A percentile compares a stretch with the other conserved stretches of the same genome.
These are phyloP conservation scores for Gastrophysa polygoni DNA, from an alignment of 2,888 invertebrate genomes.

Conservation along the genomic window DNA sequence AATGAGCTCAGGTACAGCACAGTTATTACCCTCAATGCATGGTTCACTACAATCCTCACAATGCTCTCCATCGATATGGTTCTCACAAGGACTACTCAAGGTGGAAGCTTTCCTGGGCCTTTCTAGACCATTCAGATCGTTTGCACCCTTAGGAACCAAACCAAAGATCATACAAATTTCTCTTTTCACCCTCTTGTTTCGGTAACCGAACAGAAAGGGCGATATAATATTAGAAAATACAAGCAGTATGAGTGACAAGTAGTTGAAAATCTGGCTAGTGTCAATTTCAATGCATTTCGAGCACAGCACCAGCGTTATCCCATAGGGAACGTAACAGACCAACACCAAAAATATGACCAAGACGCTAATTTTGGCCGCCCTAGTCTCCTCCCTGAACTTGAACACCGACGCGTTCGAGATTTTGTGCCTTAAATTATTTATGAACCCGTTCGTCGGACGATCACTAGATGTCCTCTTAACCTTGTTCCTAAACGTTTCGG, in stretches of 20 bases:
- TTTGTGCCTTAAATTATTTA: conserved; percentile 76
- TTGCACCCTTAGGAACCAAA: conserved; percentile 27
- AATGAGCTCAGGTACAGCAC: conserved; percentile 50
- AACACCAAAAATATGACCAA: conserved; percentile 73
- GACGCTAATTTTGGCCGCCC: conserved; percentile 86
- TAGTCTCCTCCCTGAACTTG: conserved; percentile 85
- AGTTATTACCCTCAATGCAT: conserved; percentile 23
- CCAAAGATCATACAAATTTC: conserved; percentile 63
- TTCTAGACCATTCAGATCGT: conserved; percentile 19
- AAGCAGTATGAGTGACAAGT: conserved; percentile 64
- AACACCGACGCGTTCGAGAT: conserved; percentile 86
- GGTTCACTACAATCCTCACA: conserved; percentile 35
- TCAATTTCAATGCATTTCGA: conserved; percentile 44
- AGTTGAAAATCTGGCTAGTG: conserved; percentile 60
- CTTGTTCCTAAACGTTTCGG: conserved; percentile 53
- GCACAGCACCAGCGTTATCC: conserved; percentile 51
- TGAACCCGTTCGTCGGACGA: conserved; percentile 65
- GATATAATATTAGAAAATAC: conserved; percentile 70
- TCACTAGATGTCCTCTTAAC: conserved; percentile 64
- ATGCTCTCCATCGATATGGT: conserved; percentile 31
- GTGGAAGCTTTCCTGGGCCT: conserved; percentile 23
- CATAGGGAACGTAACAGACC: conserved; percentile 61
- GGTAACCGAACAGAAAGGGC: conserved; percentile 78
- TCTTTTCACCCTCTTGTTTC: conserved; percentile 70
- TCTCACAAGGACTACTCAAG: conserved; percentile 32